Base-by-base conservation (phyloP, 2,888 invertebrate species). In the Cheiracanthium punctorium region DNA sequence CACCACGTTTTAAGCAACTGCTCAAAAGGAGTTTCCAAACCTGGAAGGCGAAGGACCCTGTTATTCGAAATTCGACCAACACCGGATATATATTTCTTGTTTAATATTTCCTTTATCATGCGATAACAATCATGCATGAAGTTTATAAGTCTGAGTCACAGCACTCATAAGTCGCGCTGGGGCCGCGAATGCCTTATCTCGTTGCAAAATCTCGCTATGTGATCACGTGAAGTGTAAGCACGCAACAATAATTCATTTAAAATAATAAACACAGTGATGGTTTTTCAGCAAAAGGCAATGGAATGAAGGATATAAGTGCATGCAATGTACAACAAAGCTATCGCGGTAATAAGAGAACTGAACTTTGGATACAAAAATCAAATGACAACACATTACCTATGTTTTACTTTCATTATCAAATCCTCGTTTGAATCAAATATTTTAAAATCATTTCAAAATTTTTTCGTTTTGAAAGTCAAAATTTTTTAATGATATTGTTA, bases 71-170 rank as follows among this genome's bases (percentile, higher is more conserved):
- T 24, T 24, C 58, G 24, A 58, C 24, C 24, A 58, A 24, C 58
- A 24, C 58, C 58, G 58, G 58, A 58, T 58, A 58, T 58, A 58
- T 58, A 58, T 58, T 58, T 58, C 58, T 58, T 58, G 58, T 58
- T 24, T 58, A 58, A 58, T 58, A 58, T 58, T 58, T 58, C 58
- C 58, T 58, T 58, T 58, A 58, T 58, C 58, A 58, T 7, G 58
- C 58, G 58, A 58, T 58, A 58, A 58, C 58, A 58, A 58, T 58
- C 58, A 24, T 58, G 58, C 58, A 24, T 58, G 58, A 24, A 58
- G 12, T 24, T n/a, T 58, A 58, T 58, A 58, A 58, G 24, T 17
- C 24, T 58, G 58, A 58, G 58, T 58, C 58, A 58, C 4, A 58
- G 24, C 24, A 58, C 24, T 58, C 20, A 48, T 48, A 48, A 48